Evolutionary conservation across 2,113 vertebrate genomes (phyloP), one percentile per base, ranked within the genome.

Genomic region (Brachirus orientalis): DNA sequence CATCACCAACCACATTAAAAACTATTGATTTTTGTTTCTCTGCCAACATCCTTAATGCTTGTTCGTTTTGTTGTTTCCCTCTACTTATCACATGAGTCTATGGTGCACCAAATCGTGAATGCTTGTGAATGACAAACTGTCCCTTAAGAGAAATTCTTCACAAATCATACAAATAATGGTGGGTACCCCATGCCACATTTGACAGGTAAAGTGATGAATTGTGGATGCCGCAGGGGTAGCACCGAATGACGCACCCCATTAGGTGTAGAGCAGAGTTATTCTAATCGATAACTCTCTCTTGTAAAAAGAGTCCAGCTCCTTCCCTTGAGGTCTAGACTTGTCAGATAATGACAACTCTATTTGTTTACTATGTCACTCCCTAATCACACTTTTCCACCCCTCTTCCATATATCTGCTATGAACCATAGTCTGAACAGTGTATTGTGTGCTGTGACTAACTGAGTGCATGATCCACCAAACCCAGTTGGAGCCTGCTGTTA

Each of bases 141-240:
- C 78, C 92, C 75, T 87, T 82, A 89, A 79, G 89, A 86, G 85
- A 90, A 90, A 90, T 86, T 91, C 91, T 84, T 93, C 92, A 94
- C 95, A 94, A 95, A 95, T 95, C 92, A 93, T 69, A 81, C 78
- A 87, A 89, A 83, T 91, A 93, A 92, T 77, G 57, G 81, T 83
- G 55, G 53, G 72, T 38, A 57, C 81, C 70, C 43, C 45, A 56
- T 78, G 80, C 74, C 85, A 85, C 38, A 2, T 77, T 86, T 92
- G 93, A 94, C 87, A 93, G 92, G 88, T 89, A 84, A 88, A 88
- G 89, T 94, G 94, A 94, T 89, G 93, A 93, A 95, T 94, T 81
- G 87, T 69, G 76, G 83, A 79, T 90, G 89, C 90, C 85, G 78
- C 77, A 73, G 11, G 77, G 7, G 75, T 81, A 93, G 85, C 44